phyloP scores from a whole-genome alignment of 1,140 invertebrate genomes.

The Pseudomyrmex dendroicus region DNA sequence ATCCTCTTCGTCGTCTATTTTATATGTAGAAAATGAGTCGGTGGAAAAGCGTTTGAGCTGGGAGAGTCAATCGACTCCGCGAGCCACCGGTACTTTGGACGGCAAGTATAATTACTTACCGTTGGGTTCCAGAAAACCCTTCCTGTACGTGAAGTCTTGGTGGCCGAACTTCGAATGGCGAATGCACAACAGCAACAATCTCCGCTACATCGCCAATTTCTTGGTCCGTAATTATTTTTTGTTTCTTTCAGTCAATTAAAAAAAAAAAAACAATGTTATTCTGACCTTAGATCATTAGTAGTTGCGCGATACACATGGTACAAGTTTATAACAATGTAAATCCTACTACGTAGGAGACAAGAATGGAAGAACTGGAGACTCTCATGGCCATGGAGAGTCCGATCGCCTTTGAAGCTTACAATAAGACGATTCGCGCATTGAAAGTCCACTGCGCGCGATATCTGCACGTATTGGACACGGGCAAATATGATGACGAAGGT shows the following conservation, averaged over 20 bases:
- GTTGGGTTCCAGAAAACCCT: conserved; percentile 81
- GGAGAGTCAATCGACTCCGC: conserved; percentile 74
- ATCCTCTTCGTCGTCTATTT: neutral
- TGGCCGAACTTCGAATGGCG: conserved; percentile 83
- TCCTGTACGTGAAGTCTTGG: conserved; percentile 81
- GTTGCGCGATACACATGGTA: no score
- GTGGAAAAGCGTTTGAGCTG: conserved; percentile 69
- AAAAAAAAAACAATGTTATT: neutral
- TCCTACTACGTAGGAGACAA: conserved; percentile 67
- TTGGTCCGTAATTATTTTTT: conserved; percentile 70
- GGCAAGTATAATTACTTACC: conserved; percentile 81
- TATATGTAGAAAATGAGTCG: conserved; percentile 67
- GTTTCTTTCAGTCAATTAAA: neutral
- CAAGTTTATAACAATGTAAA: no score
- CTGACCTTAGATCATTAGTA: neutral
- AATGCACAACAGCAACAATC: conserved; percentile 79
- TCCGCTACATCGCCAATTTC: conserved; percentile 75
- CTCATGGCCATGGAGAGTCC: conserved; percentile 68
- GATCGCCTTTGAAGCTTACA: conserved; percentile 75
- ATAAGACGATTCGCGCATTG: conserved; percentile 75
- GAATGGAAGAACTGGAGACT: conserved; percentile 77
- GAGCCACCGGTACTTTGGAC: conserved; percentile 75
- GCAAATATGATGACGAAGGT: conserved; percentile 73
- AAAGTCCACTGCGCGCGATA: conserved; percentile 77
- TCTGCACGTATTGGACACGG: conserved; percentile 73